Evolutionary conservation across 2,113 vertebrate genomes (phyloP).

Genomic region (Andinoacara biseriatus): DNA sequence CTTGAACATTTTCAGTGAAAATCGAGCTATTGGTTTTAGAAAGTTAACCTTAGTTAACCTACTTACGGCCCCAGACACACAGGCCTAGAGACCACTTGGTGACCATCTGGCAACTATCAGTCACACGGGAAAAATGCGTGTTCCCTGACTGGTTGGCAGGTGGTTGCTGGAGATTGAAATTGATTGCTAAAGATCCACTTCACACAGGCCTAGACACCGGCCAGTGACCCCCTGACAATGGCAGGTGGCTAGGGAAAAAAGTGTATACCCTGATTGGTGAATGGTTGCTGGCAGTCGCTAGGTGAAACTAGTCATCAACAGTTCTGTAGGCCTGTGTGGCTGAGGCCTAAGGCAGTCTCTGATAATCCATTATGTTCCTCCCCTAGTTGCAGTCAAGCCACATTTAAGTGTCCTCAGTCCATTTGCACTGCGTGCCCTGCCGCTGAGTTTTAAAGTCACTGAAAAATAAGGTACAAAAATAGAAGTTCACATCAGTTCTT

Average conservation of each 20-base stretch:
- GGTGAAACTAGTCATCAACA: not conserved
- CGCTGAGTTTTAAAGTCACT: not conserved
- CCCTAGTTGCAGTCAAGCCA: slow-evolving; percentile 22
- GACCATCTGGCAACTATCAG: not conserved
- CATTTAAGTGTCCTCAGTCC: slow-evolving; percentile 2
- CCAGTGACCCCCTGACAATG: not conserved
- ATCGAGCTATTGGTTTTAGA: slow-evolving; percentile 23
- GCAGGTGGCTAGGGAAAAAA: not conserved
- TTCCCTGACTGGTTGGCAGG: not conserved
- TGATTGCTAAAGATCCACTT: not conserved
- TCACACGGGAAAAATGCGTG: not conserved
- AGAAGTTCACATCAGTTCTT: not conserved
- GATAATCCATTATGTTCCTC: slow-evolving; percentile 28
- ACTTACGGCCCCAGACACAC: not conserved
- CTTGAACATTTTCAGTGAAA: not conserved
- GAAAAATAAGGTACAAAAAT: not conserved
- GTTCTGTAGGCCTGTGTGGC: not conserved
- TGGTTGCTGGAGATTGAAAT: not conserved
- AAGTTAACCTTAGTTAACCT: not conserved
- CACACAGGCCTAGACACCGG: not conserved
- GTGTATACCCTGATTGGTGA: too few species aligned
- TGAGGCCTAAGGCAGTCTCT: not conserved
- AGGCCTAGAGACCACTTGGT: not conserved
- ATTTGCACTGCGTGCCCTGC: not conserved
- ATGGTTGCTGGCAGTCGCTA: not conserved